A percentile compares a stretch with the other conserved stretches of the same genome.
Conservation (phyloP, 1,140 invertebrate species). For the Homalodisca vitripennis region DNA sequence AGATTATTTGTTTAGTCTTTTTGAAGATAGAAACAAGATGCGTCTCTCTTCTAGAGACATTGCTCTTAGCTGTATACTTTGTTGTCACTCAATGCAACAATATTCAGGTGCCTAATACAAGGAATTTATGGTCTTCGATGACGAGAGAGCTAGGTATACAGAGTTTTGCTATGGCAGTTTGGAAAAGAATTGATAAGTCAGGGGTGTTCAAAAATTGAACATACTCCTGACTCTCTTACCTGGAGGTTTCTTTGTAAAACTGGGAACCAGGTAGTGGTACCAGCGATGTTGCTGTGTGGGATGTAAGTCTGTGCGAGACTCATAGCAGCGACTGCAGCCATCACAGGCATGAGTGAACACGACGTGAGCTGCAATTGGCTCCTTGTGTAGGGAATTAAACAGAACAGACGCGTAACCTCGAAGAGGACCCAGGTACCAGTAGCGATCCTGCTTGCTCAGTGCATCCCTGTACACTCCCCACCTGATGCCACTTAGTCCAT, state of each 20-base stretch:
- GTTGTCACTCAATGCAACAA: too few species aligned
- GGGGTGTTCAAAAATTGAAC: too few species aligned
- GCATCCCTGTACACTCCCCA: constrained; percentile 85
- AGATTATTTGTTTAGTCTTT: too few species aligned
- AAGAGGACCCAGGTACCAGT: constrained; percentile 83
- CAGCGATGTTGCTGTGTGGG: constrained; percentile 46
- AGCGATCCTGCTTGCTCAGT: constrained; percentile 67
- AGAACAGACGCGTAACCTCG: constrained; percentile 70
- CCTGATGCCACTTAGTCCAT: constrained; percentile 72
- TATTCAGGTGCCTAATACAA: too few species aligned
- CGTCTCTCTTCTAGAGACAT: too few species aligned
- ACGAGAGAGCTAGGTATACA: too few species aligned
- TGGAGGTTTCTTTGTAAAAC: constrained; percentile 23
- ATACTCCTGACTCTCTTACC: background rate
- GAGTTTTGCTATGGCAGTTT: too few species aligned
- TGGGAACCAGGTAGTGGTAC: constrained; percentile 56
- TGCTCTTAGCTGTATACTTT: too few species aligned
- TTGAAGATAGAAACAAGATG: too few species aligned
- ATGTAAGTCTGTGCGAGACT: constrained; percentile 42
- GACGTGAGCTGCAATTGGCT: constrained; percentile 60
- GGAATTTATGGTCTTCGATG: too few species aligned
- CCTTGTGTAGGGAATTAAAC: constrained; percentile 45
- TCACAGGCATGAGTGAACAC: constrained; percentile 74
- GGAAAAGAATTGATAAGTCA: too few species aligned
- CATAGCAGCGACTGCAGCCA: constrained; percentile 78